Percentiles rank a stretch among this genome's conserved stretches.
phyloP scores from a whole-genome alignment of 2,888 invertebrate species.

The Idaea biselata region DNA sequence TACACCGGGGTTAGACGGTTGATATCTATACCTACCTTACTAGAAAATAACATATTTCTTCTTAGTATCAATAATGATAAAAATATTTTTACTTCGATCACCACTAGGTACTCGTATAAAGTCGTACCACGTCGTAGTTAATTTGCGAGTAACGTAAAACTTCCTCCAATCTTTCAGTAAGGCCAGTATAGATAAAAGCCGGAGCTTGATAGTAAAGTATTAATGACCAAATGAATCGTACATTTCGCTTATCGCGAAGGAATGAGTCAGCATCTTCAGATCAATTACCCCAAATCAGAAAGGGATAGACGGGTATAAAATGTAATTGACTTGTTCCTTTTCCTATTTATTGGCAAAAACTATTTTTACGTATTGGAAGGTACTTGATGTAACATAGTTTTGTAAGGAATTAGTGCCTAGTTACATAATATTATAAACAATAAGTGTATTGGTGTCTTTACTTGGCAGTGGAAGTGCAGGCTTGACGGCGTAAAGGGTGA shows the following conservation, averaged over 20 bases:
- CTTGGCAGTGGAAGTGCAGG: too few relatives aligned
- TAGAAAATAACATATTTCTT: too few relatives aligned
- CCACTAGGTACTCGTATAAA: neutral
- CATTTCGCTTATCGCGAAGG: slow-evolving; percentile 54
- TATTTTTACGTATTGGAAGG: neutral
- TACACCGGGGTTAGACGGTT: too few relatives aligned
- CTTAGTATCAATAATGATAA: too few relatives aligned
- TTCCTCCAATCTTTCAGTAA: slow-evolving; percentile 27
- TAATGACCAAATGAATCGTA: slow-evolving; percentile 55
- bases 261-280: slow-evolving; percentile 55
- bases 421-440: too few relatives aligned
- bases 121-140: slow-evolving; percentile 1
- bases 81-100: neutral
- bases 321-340: slow-evolving; percentile 55
- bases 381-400: too few relatives aligned
- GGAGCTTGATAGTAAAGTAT: slow-evolving; percentile 34
- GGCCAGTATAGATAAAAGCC: slow-evolving; percentile 30
- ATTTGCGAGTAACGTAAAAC: slow-evolving; percentile 21
- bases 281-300: slow-evolving; percentile 51
- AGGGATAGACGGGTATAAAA: slow-evolving; percentile 28
- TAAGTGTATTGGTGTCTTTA: too few relatives aligned
- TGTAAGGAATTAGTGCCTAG: too few relatives aligned
- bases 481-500: too few relatives aligned
- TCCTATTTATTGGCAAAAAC: slow-evolving; percentile 5
- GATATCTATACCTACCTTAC: too few relatives aligned